phyloP scores from a whole-genome alignment of 2,797 vertebrate species.

The Hozukius guyotensis region DNA sequence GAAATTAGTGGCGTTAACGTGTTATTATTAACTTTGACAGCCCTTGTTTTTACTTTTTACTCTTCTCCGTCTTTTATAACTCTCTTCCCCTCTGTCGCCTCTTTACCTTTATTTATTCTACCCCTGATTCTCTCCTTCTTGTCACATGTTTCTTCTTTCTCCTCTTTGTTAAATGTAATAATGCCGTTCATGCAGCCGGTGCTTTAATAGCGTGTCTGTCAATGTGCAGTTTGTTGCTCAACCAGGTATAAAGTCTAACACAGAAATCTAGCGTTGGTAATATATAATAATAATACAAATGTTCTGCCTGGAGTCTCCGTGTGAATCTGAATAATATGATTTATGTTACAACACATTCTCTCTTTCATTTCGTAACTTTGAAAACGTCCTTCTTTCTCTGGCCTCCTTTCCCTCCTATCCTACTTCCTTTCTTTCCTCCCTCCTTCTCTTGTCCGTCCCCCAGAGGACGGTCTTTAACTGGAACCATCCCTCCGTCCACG shows the following conservation, averaged over 20 bases:
- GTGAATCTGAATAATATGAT: not conserved
- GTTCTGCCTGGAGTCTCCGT: not conserved
- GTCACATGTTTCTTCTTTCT: not conserved
- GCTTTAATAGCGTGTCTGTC: not conserved
- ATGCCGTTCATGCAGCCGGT: too few relatives aligned
- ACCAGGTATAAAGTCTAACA: not conserved
- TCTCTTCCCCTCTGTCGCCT: too few relatives aligned
- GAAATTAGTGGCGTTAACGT: too few relatives aligned
- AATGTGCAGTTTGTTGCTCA: not conserved
- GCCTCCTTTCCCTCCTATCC: not conserved
- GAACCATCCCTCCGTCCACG: not conserved
- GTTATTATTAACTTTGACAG: too few relatives aligned
- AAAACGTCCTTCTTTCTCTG: not conserved
- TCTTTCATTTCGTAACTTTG: not conserved
- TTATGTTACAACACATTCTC: not conserved
- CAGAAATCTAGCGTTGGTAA: not conserved
- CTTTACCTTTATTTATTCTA: too few relatives aligned
- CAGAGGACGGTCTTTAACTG: slow-evolving; percentile 22
- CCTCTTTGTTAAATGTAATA: not conserved
- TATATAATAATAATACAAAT: not conserved
- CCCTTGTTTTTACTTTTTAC: not conserved
- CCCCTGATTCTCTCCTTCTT: not conserved
- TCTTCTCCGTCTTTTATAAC: not conserved
- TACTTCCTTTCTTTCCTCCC: not conserved
- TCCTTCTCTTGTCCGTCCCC: not conserved